Evolutionary conservation across 2,113 vertebrate genomes (phyloP).

Genomic region (Machaerirhynchus nigripectus): DNA sequence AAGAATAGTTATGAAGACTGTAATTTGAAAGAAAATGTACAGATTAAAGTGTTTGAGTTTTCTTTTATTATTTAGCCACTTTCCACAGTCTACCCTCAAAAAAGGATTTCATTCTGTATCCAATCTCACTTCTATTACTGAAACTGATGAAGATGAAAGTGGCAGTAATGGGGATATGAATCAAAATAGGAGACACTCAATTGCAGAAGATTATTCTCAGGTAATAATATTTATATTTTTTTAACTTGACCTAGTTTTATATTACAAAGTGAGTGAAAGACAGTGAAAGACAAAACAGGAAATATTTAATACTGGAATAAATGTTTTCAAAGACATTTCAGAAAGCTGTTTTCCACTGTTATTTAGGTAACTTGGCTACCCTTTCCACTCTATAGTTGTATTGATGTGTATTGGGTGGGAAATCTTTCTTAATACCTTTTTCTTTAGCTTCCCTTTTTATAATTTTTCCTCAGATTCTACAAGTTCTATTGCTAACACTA

Average conservation of each 20-base stretch:
- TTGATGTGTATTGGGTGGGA: not conserved
- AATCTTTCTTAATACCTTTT: not conserved
- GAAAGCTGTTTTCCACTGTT: not conserved
- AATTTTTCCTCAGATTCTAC: not conserved
- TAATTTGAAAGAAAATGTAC: not conserved
- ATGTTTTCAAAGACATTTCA: not conserved
- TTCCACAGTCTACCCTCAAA: conserved; percentile 32
- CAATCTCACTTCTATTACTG: conserved; percentile 68
- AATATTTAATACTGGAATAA: not conserved
- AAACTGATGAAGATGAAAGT: conserved; percentile 72
- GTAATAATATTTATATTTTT: conserved; percentile 61
- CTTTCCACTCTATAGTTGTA: not conserved
- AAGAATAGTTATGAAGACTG: not conserved
- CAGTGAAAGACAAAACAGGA: not conserved
- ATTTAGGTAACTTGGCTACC: not conserved
- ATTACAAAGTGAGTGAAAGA: not conserved
- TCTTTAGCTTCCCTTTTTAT: not conserved
- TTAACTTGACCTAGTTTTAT: not conserved
- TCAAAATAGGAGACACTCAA: not conserved
- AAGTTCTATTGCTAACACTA: not conserved
- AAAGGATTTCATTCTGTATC: conserved; percentile 28
- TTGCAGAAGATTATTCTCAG: conserved; percentile 51
- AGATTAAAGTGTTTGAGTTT: not conserved
- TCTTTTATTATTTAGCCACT: conserved; percentile 58
- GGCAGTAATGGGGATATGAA: conserved; percentile 3